Evolutionary conservation across 2,113 vertebrate genomes (phyloP), one percentile per base, ranked within the genome.

Genomic region (Sinocyclocheilus anshuiensis): DNA sequence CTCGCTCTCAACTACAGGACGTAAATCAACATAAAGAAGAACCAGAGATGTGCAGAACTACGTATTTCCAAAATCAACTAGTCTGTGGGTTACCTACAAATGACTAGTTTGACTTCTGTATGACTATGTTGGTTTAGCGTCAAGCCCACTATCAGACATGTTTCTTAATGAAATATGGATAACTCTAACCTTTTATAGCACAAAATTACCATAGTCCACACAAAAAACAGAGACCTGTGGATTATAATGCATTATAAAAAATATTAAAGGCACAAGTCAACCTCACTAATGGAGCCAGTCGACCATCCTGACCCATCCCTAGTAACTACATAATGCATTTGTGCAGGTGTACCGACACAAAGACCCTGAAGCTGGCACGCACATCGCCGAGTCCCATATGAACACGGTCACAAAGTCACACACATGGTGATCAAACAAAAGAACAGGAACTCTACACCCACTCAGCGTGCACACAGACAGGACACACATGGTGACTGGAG

Each of bases 311-410:
- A 77, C 76, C 26, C 48, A 77, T 55, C 76, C 26, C 50, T 18
- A 71, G 63, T 39, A 71, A 36, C 45, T 22, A 7, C 3, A 26
- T 48, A 69, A 29, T 50, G 45, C 45, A 55, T 29, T 77, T 77
- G 76, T 55, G 63, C 59, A 45, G 79, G 78, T 67, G 61, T 69
- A 59, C 80, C 53, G 36, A 76, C 61, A 55, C 81, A 87, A 75
- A 83, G n/a, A 85, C 77, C 59, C 76, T 82, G 63, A 87, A 84
- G 67, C 78, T 75, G 63, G 81, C 83, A 72, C 76, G 53, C 84
- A 83, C 75, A 75, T 53, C 42, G 48, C 48, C 11, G 77, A 75
- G 81, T 86, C 81, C 63, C 71, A 83, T 82, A 77, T 72, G 71
- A 74, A 81, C 57, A 33, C 11, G 48, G 45, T 81, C 57, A 88